Percentiles rank a stretch among this genome's conserved stretches.
Evolutionary conservation across 1,140 invertebrate genomes (phyloP).

Genomic region (Trichonephila clavata): DNA sequence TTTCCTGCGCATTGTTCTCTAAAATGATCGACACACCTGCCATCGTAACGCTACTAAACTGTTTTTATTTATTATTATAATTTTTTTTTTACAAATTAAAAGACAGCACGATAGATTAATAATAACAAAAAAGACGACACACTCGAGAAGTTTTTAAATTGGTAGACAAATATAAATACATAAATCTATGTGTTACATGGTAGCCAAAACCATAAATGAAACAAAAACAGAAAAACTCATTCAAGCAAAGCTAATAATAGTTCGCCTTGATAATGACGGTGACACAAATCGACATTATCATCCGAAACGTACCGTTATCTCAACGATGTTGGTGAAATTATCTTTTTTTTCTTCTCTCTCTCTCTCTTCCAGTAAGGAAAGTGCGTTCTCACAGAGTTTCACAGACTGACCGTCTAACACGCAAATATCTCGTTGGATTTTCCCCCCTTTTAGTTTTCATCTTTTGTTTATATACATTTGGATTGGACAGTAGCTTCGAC

Average conservation of each 20-base stretch:
- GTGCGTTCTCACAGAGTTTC: not conserved
- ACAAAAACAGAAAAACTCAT: not conserved
- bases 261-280: slow-evolving; percentile 20
- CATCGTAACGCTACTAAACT: not conserved
- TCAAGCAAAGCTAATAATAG: slow-evolving; percentile 46
- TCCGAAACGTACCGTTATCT: slow-evolving; percentile 28
- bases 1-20: not conserved
- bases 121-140: not conserved
- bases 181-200: not conserved
- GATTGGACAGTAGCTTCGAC: not conserved
- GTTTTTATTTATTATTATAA: too few species aligned
- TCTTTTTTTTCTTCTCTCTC: too few species aligned
- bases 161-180: not conserved
- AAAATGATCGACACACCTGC: not conserved
- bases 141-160: not conserved
- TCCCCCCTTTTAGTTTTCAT: not conserved
- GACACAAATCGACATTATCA: slow-evolving; percentile 11
- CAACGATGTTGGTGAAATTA: slow-evolving; percentile 2
- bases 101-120: not conserved
- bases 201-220: slow-evolving; percentile 6
- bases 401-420: not conserved
- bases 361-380: not conserved
- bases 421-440: not conserved
- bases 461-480: not conserved
- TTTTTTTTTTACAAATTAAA: not conserved